A percentile compares a stretch with the other conserved stretches of the same genome.
phyloP scores from a whole-genome alignment of 2,797 vertebrate genomes.

The Arvicola amphibius region DNA sequence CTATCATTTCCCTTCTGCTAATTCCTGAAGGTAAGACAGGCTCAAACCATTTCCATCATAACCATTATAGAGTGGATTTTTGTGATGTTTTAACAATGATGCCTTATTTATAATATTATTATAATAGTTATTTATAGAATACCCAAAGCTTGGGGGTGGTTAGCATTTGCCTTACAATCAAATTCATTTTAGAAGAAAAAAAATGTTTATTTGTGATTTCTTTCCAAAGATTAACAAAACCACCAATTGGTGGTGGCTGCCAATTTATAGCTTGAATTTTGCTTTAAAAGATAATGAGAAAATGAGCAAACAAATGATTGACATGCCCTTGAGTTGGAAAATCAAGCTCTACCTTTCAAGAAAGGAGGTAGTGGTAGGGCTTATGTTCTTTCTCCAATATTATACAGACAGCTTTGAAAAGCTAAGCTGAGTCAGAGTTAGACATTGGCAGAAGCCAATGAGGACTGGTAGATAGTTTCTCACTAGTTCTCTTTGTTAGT shows the following conservation, averaged over 20 bases:
- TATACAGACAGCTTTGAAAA: not conserved
- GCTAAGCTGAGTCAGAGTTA: not conserved
- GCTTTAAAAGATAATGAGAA: not conserved
- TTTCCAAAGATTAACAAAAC: constrained; percentile 37
- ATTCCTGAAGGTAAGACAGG: constrained; percentile 80
- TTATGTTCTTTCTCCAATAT: not conserved
- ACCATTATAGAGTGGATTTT: not conserved
- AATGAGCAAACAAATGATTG: not conserved
- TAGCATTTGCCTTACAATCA: not conserved
- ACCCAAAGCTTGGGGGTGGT: not conserved
- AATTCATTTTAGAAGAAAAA: constrained; percentile 33
- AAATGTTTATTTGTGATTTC: not conserved
- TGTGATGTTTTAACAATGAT: not conserved
- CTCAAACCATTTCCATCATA: not conserved
- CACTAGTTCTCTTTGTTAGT: not conserved
- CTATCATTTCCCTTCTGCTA: constrained; percentile 65
- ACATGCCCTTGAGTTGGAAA: not conserved
- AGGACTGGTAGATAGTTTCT: not conserved
- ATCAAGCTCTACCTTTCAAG: not conserved
- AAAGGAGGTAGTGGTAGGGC: not conserved
- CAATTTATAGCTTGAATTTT: not conserved
- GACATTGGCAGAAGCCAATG: not conserved
- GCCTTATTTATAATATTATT: not conserved
- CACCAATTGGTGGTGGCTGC: not conserved
- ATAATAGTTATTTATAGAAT: not conserved